Evolutionary conservation across 2,113 vertebrate species (phyloP).

Genomic region (Fregetta grallaria): DNA sequence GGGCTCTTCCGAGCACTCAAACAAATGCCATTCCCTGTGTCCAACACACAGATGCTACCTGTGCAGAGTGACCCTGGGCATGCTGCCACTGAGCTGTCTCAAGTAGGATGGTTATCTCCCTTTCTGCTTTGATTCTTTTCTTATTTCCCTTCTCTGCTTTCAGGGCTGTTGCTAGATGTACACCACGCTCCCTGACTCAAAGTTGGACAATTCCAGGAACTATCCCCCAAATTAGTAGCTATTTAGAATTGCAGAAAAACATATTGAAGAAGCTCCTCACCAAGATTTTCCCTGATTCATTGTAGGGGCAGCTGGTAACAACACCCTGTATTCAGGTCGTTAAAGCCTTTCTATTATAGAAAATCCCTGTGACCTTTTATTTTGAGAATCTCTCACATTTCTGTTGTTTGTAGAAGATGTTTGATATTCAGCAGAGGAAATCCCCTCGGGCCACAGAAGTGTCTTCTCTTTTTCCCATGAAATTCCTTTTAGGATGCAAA

Average conservation of each 20-base stretch:
- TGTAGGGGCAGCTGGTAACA: slow-evolving; percentile 36
- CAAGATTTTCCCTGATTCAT: background rate
- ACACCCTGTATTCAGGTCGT: background rate
- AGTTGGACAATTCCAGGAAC: background rate
- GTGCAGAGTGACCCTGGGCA: slow-evolving; percentile 35
- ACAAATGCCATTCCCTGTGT: slow-evolving; percentile 45
- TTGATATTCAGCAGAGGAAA: slow-evolving; percentile 47
- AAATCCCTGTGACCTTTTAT: slow-evolving; percentile 65
- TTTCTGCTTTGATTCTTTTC: background rate
- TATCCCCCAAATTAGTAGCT: background rate
- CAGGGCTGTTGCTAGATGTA: background rate
- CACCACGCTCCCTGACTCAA: accelerated
- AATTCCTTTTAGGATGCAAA: slow-evolving; percentile 41
- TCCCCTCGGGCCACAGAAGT: background rate
- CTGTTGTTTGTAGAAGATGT: slow-evolving; percentile 46
- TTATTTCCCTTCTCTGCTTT: background rate
- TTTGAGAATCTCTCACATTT: slow-evolving; percentile 52
- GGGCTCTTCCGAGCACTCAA: background rate
- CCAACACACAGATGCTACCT: background rate
- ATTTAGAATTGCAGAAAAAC: background rate
- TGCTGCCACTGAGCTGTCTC: background rate
- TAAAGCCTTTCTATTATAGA: slow-evolving; percentile 59
- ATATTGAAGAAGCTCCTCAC: background rate
- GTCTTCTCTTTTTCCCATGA: slow-evolving; percentile 39
- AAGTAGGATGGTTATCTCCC: background rate